phyloP scores from a whole-genome alignment of 2,888 invertebrate species.

The Rhagonycha fulva region DNA sequence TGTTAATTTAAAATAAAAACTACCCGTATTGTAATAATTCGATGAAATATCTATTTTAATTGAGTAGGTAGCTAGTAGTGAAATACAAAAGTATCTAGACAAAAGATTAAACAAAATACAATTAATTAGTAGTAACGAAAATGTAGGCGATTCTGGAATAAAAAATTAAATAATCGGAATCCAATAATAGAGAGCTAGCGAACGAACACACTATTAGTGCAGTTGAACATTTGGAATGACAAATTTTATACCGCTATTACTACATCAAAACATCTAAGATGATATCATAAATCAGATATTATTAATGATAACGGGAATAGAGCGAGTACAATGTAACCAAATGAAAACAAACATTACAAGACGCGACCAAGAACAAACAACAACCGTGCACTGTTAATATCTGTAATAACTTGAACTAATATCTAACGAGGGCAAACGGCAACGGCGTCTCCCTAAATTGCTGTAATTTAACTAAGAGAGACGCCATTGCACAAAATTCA shows the following conservation, averaged over 20 bases:
- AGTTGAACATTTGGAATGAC: constrained; percentile 24
- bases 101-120: neutral
- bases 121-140: too few relatives aligned
- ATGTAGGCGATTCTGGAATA: too few relatives aligned
- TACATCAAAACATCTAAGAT: constrained; percentile 41
- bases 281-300: constrained; percentile 48
- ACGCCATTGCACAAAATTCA: constrained; percentile 46
- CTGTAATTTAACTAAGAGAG: constrained; percentile 45
- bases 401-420: constrained; percentile 45
- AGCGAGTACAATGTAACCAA: constrained; percentile 39
- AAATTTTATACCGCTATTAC: constrained; percentile 48
- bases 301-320: constrained; percentile 43
- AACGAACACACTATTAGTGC: neutral
- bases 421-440: constrained; percentile 40
- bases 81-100: neutral
- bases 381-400: constrained; percentile 44
- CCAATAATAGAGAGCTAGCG: neutral
- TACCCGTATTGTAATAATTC: neutral
- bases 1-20: neutral
- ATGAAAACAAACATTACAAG: constrained; percentile 44
- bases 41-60: neutral
- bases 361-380: constrained; percentile 45
- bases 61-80: neutral
- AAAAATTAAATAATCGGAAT: neutral
- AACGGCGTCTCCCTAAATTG: constrained; percentile 42